Base-by-base conservation (phyloP, 2,113 vertebrate genomes). In the Epinephelus lanceolatus region DNA sequence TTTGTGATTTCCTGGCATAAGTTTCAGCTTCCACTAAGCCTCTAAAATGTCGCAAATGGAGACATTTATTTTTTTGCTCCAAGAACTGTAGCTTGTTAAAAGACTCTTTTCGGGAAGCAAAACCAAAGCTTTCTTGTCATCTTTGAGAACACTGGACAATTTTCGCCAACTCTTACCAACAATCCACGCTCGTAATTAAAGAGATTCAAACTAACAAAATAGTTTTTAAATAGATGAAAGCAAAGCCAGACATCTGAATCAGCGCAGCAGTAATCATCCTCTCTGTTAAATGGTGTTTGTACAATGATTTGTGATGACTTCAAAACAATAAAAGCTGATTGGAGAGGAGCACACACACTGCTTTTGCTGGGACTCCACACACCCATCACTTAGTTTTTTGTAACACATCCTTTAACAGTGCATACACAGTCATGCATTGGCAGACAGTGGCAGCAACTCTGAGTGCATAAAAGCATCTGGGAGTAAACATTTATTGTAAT, bases 401-500 rank as follows among this genome's bases (percentile, higher is more conserved):
- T 62, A 15, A 78, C 62, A 78, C 79, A 78, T 85, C 62, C 71
- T 62, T 86, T 51, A 80, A 63, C 70, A 72, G 52, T n/a, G n/a
- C 21, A 55, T 61, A 52, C 63, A 73, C 51, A 88, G 47, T 86
- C 56, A 73, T 72, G 30, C 80, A 86, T 68, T 81, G 65, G 78
- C 63, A 76, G 59, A 88, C 79, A 70, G 56, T n/a, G 37, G 65
- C 30, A 82, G 57, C 77, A 83, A 88, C 61, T 69, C 55, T 86
- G 65, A 89, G 80, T 90, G 82, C 42, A 70, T 89, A 81, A 89
- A 85, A 88, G 81, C 80, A 80, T 79, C 62, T 67, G 71, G 71
- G 65, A 79, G 59, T 76, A 83, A 80, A 86, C 80, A 85, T 91
- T 74, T 83, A 69, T 93, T 79, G 78, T 79, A 80, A 93, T 88